Evolutionary conservation across 2,888 invertebrate species (phyloP), one percentile per base, ranked within the genome.

Genomic region (Ichneumoninae sp.): DNA sequence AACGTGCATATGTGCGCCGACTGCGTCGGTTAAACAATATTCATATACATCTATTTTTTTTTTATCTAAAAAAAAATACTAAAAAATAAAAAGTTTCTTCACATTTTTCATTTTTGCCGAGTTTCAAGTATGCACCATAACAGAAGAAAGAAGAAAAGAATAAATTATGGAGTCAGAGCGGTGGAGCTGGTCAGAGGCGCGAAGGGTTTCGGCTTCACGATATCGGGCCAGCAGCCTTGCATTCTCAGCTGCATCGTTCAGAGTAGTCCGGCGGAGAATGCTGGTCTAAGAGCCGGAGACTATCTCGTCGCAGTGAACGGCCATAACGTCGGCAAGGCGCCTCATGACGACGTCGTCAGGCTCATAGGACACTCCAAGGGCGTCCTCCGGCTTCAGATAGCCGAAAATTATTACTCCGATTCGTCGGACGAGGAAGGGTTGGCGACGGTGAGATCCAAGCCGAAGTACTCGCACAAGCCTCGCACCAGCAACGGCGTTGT

Each of bases 121-220:
- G 19, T 30, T 16, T 47, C 76, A 80, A 93, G 88, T 83, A 96
- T 96, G 94, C 95, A 96, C 93, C 95, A 95, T 19, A 95, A 94
- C 86, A 95, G 96, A 87, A 94, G 96, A 83, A 94, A 96, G 84
- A 96, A 96, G 94, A 96, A 96, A 94, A 95, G 96, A 73, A 95
- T 96, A 26, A 96, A 96, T 90, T 96, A 96, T 92, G 96, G 97
- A 52, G 96, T 97, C 86, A 95, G 97, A 87, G 96, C 97, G 47
- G 97, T 98, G 77, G 98, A 98, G 91, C 96, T 99, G 60, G 95
- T 96, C 8, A 95, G 98, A 86, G 98, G 98, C 3, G 95, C 96
- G 83, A 97, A 97, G 90, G 99, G 99, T 8, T 99, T 98, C 93
- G 99, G 99, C n/a, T 99, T 99, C 93, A 99, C 99, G 30, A 98